Conservation (phyloP, 2,797 vertebrate genomes). For the Masticophis lateralis region DNA sequence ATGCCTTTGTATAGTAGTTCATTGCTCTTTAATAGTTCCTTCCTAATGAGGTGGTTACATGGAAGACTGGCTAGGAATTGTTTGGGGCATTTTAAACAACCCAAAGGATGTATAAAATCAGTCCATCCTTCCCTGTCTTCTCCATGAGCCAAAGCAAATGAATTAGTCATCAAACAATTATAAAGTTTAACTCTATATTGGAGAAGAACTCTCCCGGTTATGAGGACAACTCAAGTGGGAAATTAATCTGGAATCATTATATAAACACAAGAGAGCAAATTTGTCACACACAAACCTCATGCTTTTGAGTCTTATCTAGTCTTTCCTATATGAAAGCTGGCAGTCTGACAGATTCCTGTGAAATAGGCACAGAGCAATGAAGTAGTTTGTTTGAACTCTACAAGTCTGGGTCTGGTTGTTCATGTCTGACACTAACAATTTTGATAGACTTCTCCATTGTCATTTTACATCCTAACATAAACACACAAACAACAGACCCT, state of each 20-base stretch:
- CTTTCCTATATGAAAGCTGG: not conserved
- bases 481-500: not conserved
- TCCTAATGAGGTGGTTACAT: not conserved
- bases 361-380: not conserved
- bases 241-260: not conserved
- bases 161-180: not conserved
- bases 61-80: not conserved
- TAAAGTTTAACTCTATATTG: not conserved
- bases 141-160: not conserved
- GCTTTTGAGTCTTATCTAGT: not conserved
- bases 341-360: not conserved
- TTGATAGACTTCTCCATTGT: not conserved
- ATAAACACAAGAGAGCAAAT: not conserved
- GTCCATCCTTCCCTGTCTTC: not conserved
- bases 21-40: not conserved
- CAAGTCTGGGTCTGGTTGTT: not conserved
- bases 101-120: not conserved
- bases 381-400: not conserved
- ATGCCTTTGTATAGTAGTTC: not conserved
- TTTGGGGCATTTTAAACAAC: not conserved
- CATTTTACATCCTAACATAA: not conserved
- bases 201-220: not conserved
- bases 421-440: not conserved
- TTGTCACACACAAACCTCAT: not conserved
- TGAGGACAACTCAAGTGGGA: not conserved